Evolutionary conservation across 2,888 invertebrate species (phyloP), one percentile per base, ranked within the genome.

Genomic region (Caenorhabditis japonica): DNA sequence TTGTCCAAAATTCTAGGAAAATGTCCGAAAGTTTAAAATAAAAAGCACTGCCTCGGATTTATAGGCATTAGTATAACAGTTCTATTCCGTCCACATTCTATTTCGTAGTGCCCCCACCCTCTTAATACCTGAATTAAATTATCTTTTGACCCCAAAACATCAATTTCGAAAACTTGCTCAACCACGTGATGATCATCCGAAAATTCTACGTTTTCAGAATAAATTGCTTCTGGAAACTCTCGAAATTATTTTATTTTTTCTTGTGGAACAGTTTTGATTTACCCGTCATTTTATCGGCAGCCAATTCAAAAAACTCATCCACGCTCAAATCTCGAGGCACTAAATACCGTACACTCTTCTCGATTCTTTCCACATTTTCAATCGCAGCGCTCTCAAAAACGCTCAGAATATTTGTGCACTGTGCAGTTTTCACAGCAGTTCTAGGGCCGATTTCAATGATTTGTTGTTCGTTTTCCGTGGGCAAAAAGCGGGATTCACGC

Each of bases 371-470:
- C 4, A 97, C 91, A 88, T 92, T 91, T 39, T 89, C 89, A 33
- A 96, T 89, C 2, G 94, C 93, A 44, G 95, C 91, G 83, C 94
- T 93, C 77, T 92, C 92, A 88, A 94, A 95, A 81, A 97, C 96
- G 56, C 95, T 94, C 0, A 97, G 93, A 27, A 95, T 94, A 89
- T 97, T 97, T 80, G 95, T 96, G 0, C 95, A 96, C 88, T 94
- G 94, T 0, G 97, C 93, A 38, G 97, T 97, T 15, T 94, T 95
- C 88, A 96, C 60, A 34, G 59, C 62, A 1, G 56, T 56, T 56
- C 74, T 44, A 10, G 80, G 80, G 19, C 80, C 76, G 23, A 78
- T 68, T 64, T 75, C 76, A 34, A 72, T 61, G 19, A 75, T 53
- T 59, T 64, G 56, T 36, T 58, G 52, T 17, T 49, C 23, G 27